Conservation (phyloP, 1,140 invertebrate genomes). For the Bombus sibiricus region DNA sequence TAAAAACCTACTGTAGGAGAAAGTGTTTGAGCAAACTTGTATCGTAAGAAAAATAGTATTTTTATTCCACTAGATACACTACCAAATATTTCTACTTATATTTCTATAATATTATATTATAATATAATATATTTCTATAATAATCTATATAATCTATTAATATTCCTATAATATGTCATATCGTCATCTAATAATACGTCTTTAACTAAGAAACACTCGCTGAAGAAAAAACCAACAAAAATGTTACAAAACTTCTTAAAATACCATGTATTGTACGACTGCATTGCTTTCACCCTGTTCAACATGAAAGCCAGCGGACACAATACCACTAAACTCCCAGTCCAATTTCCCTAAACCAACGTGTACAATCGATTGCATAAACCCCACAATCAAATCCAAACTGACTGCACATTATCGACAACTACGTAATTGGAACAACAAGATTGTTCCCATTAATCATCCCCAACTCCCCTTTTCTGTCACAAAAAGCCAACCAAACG, state of each 20-base stretch:
- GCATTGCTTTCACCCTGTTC: background rate
- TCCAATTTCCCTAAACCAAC: background rate
- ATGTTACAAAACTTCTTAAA: background rate
- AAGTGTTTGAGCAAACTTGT: too few relatives aligned
- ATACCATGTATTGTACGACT: background rate
- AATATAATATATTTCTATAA: too few relatives aligned
- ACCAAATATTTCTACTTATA: too few relatives aligned
- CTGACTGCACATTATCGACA: constrained; percentile 3
- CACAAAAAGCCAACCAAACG: background rate
- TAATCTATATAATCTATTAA: too few relatives aligned
- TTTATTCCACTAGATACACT: too few relatives aligned
- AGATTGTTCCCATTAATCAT: constrained; percentile 13
- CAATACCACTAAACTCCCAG: background rate
- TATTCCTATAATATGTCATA: background rate
- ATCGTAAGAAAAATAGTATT: too few relatives aligned
- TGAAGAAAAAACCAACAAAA: background rate
- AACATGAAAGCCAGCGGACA: background rate
- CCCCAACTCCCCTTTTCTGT: background rate
- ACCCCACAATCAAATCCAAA: constrained; percentile 4
- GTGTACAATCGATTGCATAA: background rate
- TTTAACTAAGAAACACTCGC: too few relatives aligned
- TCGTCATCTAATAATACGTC: background rate
- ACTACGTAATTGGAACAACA: constrained; percentile 1
- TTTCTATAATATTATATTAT: too few relatives aligned
- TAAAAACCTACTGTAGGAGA: too few relatives aligned